These are phyloP conservation scores for Hetaerina americana DNA, from an alignment of 1,140 invertebrate species.

Conservation along the genomic window DNA sequence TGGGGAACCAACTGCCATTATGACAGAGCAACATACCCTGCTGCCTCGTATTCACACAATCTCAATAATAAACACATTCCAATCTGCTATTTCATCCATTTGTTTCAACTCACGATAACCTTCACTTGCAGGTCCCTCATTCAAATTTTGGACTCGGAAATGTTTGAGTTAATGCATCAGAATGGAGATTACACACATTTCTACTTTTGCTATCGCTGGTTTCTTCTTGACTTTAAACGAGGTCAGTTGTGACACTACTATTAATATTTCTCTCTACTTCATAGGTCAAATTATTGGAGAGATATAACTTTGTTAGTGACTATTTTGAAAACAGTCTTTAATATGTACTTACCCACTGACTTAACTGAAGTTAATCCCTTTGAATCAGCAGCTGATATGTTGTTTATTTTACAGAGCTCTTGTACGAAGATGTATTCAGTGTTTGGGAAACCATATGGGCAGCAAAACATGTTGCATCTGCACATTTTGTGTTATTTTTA, in stretches of 20 bases:
- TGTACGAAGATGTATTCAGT: constrained; percentile 83
- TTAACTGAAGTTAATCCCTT: too few relatives aligned
- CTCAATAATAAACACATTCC: background rate
- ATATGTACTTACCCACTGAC: too few relatives aligned
- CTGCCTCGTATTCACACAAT: constrained; percentile 9
- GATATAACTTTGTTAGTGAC: background rate
- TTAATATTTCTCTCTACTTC: background rate
- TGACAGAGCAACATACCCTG: too few relatives aligned
- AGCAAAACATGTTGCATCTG: constrained; percentile 70
- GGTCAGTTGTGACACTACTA: constrained; percentile 28
- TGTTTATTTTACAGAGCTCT: constrained; percentile 45
- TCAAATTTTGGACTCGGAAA: constrained; percentile 82
- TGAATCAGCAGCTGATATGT: background rate
- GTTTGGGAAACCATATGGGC: constrained; percentile 95
- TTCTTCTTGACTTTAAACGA: constrained; percentile 62
- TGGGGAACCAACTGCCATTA: too few relatives aligned
- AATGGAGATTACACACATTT: constrained; percentile 94
- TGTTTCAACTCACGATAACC: too few relatives aligned
- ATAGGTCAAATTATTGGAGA: too few relatives aligned
- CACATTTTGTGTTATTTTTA: constrained; percentile 85
- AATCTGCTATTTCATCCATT: constrained; percentile 19
- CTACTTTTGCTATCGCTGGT: constrained; percentile 95
- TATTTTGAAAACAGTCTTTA: too few relatives aligned
- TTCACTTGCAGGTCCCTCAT: constrained; percentile 44
- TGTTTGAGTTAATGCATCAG: constrained; percentile 88